These are phyloP conservation scores for Tricholauxania praeusta DNA, from an alignment of 2,888 invertebrate species.

Conservation along the genomic window DNA sequence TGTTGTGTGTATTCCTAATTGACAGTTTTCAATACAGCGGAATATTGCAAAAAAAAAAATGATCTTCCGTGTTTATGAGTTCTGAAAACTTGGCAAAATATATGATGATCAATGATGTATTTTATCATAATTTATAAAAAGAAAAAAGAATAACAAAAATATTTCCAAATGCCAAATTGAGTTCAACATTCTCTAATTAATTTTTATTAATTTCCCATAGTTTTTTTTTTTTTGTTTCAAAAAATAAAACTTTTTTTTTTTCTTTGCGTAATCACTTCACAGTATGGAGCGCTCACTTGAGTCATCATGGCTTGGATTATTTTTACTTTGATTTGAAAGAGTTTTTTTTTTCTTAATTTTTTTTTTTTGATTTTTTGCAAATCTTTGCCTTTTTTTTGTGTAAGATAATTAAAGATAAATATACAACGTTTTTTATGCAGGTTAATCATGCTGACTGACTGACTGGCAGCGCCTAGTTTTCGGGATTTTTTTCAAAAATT, in stretches of 20 bases:
- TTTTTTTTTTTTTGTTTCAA: too few relatives aligned
- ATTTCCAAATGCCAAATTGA: neutral
- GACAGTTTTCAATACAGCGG: neutral
- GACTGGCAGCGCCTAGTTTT: too few relatives aligned
- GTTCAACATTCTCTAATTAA: slow-evolving; percentile 25
- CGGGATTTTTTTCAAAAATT: too few relatives aligned
- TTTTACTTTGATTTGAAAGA: neutral
- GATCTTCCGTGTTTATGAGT: too few relatives aligned
- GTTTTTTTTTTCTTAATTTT: neutral
- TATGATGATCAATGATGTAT: too few relatives aligned
- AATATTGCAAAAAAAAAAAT: neutral
- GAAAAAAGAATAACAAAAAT: too few relatives aligned
- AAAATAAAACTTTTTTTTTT: too few relatives aligned
- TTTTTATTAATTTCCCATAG: slow-evolving; percentile 4
- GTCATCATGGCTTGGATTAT: neutral
- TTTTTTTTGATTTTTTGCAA: neutral
- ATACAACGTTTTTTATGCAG: neutral
- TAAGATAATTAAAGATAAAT: slow-evolving; percentile 7
- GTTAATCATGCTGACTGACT: neutral
- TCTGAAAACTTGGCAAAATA: too few relatives aligned
- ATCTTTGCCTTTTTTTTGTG: neutral
- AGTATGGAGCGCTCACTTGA: neutral
- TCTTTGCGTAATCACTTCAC: too few relatives aligned
- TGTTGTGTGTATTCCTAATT: neutral
- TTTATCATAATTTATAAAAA: too few relatives aligned